Conservation (phyloP, 2,797 vertebrate species). For the Melanotaenia maccullochi region DNA sequence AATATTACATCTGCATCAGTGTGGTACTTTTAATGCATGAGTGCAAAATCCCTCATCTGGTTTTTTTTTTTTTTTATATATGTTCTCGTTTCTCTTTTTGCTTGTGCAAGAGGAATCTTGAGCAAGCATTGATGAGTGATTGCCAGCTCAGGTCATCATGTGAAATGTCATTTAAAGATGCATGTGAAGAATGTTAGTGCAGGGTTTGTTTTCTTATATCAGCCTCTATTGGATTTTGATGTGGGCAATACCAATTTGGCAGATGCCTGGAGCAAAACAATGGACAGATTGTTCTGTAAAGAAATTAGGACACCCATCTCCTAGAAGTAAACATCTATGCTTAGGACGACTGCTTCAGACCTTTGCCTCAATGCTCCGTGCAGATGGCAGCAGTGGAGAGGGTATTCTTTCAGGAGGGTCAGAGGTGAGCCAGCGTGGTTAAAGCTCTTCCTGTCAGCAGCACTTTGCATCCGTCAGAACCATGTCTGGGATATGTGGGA, state of each 20-base stretch:
- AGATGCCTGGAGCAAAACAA: constrained; percentile 64
- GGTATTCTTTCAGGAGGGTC: constrained; percentile 28
- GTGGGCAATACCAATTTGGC: constrained; percentile 40
- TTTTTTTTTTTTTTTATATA: neutral
- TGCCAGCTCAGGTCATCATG: neutral
- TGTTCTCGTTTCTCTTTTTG: neutral
- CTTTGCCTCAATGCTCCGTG: constrained; percentile 31
- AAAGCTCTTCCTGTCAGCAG: constrained; percentile 66
- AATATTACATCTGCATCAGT: neutral
- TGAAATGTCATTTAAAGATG: neutral
- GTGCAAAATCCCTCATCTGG: neutral
- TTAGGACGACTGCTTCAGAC: constrained; percentile 41
- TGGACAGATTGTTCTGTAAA: constrained; percentile 69
- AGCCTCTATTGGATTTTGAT: constrained; percentile 32
- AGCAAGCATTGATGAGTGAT: neutral
- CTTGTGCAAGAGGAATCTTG: neutral
- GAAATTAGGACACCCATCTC: constrained; percentile 73
- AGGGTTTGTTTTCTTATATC: constrained; percentile 40
- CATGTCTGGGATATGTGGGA: constrained; percentile 31
- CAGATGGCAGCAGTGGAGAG: constrained; percentile 21
- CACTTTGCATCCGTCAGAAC: constrained; percentile 53
- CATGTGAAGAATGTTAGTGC: constrained; percentile 27
- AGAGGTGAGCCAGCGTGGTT: constrained; percentile 54
- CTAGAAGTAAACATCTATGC: constrained; percentile 64
- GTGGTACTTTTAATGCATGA: neutral